Evolutionary conservation across 2,113 vertebrate genomes (phyloP).

Genomic region (Otis tarda): DNA sequence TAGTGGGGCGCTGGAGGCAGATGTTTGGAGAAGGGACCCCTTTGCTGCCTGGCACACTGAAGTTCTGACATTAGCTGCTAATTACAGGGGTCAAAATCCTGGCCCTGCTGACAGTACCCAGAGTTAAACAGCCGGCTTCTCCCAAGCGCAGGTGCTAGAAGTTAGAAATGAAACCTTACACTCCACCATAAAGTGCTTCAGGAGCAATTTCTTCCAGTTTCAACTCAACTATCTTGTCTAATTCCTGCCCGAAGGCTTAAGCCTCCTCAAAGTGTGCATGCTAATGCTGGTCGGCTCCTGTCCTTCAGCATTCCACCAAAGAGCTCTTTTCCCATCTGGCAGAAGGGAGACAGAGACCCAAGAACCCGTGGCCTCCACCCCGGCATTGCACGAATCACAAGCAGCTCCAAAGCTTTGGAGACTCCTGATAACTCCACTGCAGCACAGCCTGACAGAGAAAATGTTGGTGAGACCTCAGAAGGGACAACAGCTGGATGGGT

Average conservation of each 20-base stretch:
- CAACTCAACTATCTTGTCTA: background rate
- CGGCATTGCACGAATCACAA: rapidly evolving
- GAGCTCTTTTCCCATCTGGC: background rate
- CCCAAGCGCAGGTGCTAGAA: background rate
- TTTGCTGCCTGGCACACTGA: slow-evolving; percentile 39
- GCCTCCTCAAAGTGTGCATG: background rate
- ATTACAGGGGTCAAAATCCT: background rate
- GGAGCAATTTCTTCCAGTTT: background rate
- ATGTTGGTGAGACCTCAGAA: background rate
- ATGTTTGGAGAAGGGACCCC: slow-evolving; percentile 52
- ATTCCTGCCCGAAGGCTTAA: background rate
- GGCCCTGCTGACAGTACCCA: background rate
- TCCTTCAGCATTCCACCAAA: background rate
- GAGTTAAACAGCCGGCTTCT: background rate
- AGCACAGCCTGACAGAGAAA: background rate
- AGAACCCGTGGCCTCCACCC: background rate
- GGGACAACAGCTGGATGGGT: background rate
- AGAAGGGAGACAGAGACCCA: background rate
- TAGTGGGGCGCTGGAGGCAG: slow-evolving; percentile 37
- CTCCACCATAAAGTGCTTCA: background rate
- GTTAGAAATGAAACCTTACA: background rate
- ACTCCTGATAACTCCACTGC: background rate
- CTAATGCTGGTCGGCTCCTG: rapidly evolving
- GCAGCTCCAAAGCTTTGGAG: background rate
- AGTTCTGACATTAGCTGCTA: background rate